Conservation (phyloP, 2,888 invertebrate genomes). For the Schizaphis graminum region DNA sequence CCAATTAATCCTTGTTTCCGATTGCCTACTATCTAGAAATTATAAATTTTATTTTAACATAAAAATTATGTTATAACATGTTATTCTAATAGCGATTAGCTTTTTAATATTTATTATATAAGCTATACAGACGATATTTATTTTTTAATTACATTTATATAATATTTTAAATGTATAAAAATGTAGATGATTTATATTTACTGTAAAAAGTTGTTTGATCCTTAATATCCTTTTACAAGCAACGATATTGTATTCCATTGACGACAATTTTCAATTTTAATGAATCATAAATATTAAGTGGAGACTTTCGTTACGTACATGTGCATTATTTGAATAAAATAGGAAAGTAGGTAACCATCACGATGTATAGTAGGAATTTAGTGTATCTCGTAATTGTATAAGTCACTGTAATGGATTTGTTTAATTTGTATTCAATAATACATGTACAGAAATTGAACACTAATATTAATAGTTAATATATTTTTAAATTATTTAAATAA, state of each 20-base stretch:
- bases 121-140: not conserved
- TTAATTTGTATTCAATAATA: too few relatives aligned
- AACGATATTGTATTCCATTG: not conserved
- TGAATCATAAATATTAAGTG: not conserved
- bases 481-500: too few relatives aligned
- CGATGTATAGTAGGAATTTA: too few relatives aligned
- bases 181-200: not conserved
- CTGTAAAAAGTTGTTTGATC: not conserved
- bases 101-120: not conserved
- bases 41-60: not conserved
- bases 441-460: too few relatives aligned
- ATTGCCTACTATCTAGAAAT: not conserved
- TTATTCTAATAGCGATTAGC: not conserved
- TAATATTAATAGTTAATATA: too few relatives aligned
- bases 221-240: not conserved
- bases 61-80: not conserved
- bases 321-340: not conserved
- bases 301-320: not conserved
- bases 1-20: not conserved
- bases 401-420: too few relatives aligned
- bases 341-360: too few relatives aligned
- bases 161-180: not conserved
- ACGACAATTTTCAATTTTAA: not conserved
- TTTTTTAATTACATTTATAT: not conserved
- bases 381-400: too few relatives aligned